phyloP scores from a whole-genome alignment of 1,140 invertebrate species.

The Apis laboriosa region DNA sequence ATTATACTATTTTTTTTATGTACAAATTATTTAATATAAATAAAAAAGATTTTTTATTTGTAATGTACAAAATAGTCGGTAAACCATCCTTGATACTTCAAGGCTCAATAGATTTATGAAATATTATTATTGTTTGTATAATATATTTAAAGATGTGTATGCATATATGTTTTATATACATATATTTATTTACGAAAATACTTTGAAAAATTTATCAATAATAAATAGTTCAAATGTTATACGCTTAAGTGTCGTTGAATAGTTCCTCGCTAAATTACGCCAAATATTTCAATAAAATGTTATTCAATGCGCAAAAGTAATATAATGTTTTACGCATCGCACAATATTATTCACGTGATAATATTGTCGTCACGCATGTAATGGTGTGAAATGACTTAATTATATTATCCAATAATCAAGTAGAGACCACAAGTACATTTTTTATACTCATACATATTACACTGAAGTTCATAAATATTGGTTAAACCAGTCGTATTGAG shows the following conservation, averaged over 20 bases:
- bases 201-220: constrained; percentile 8
- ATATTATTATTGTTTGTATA: constrained; percentile 6
- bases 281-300: neutral
- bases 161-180: neutral
- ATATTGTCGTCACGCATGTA: too few relatives aligned
- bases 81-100: constrained; percentile 32
- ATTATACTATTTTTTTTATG: constrained; percentile 39
- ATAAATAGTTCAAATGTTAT: constrained; percentile 27
- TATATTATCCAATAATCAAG: too few relatives aligned
- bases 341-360: too few relatives aligned
- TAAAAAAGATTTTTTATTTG: constrained; percentile 66
- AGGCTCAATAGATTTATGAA: constrained; percentile 52
- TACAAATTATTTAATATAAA: constrained; percentile 76
- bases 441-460: too few relatives aligned
- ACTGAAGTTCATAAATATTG: too few relatives aligned
- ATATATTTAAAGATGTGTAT: constrained; percentile 39
- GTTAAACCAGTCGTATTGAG: too few relatives aligned
- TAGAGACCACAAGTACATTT: too few relatives aligned
- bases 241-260: neutral
- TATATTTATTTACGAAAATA: constrained; percentile 38
- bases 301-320: neutral
- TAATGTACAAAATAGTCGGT: constrained; percentile 70
- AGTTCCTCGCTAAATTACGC: neutral
- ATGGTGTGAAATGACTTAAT: neutral
- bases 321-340: neutral